A percentile compares a stretch with the other conserved stretches of the same genome.
Conservation (phyloP, 2,888 invertebrate genomes). For the Gisinianus flammeolus region DNA sequence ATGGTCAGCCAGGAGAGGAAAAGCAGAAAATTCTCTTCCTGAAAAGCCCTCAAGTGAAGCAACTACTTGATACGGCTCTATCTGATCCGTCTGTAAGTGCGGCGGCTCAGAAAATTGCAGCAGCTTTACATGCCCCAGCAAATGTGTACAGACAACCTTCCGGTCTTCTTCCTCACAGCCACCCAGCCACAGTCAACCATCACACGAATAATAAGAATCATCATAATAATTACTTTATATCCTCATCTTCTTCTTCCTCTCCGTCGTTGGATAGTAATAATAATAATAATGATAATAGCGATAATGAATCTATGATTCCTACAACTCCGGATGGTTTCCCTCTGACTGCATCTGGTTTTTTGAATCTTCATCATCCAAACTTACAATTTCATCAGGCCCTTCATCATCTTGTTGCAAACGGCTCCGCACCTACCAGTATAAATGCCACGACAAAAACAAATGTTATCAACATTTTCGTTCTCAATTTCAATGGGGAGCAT, state of each 20-base stretch:
- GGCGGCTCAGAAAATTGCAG: constrained; percentile 55
- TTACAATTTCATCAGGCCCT: constrained; percentile 59
- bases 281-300: neutral
- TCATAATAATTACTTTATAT: constrained; percentile 27
- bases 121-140: constrained; percentile 47
- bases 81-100: constrained; percentile 52
- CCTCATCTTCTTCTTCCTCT: neutral
- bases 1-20: neutral
- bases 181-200: neutral
- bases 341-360: constrained; percentile 52
- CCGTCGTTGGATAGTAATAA: neutral
- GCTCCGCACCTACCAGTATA: constrained; percentile 55
- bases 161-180: neutral
- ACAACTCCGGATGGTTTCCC: constrained; percentile 57
- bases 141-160: constrained; percentile 8
- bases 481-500: constrained; percentile 53
- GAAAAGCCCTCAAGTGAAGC: constrained; percentile 57
- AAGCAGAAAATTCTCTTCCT: constrained; percentile 56
- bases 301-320: constrained; percentile 12
- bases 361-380: constrained; percentile 57
- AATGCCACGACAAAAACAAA: constrained; percentile 59
- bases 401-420: constrained; percentile 58
- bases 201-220: constrained; percentile 9
- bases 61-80: constrained; percentile 54
- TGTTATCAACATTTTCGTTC: constrained; percentile 58